Percentiles rank a stretch among this genome's conserved stretches.
Conservation (phyloP, 2,113 vertebrate genomes). For the Jacana jacana region DNA sequence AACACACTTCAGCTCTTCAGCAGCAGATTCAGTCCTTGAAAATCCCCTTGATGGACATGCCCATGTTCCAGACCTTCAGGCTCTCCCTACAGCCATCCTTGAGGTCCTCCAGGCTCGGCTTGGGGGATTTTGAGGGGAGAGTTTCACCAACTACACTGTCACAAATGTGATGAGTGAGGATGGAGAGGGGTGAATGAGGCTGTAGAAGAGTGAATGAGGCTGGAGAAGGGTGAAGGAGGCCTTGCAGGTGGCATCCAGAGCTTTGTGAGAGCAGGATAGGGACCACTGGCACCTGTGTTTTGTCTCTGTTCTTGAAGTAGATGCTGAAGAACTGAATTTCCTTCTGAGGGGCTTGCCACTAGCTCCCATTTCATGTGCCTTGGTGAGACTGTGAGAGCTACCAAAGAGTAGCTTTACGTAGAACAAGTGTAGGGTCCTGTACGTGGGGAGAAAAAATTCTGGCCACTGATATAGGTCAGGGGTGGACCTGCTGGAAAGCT, state of each 20-base stretch:
- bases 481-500: no score
- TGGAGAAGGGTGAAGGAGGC: no score
- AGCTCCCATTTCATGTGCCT: neutral
- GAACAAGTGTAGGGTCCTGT: no score
- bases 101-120: fast-evolving
- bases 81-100: neutral
- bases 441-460: no score
- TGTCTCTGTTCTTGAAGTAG: neutral
- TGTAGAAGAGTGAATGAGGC: no score
- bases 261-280: neutral
- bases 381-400: neutral
- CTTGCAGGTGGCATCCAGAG: neutral
- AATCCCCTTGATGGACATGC: fast-evolving
- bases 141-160: neutral
- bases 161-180: neutral
- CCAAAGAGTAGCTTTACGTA: neutral
- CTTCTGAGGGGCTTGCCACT: neutral
- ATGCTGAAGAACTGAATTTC: neutral
- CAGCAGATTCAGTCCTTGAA: neutral
- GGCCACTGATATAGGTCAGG: no score
- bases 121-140: neutral
- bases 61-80: neutral
- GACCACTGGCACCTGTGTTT: fast-evolving
- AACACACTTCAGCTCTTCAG: neutral
- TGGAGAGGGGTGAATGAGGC: no score